Base-by-base conservation (phyloP, 2,797 vertebrate species). In the Odontamblyopus rebecca region DNA sequence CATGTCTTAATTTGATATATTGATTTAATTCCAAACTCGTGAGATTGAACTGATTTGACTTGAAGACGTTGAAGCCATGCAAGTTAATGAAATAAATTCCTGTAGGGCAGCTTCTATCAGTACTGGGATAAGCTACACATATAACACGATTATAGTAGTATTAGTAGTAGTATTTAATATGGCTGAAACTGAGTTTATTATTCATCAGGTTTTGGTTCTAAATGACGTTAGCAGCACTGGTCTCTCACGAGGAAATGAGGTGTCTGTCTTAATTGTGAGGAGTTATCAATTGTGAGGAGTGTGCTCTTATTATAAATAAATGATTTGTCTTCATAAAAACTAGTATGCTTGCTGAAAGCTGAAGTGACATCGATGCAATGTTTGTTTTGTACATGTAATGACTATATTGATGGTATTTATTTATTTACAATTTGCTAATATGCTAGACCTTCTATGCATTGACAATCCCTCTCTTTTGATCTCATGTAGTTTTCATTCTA, bases 31-130 rank as follows among this genome's bases (percentile, higher is more conserved):
- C 63, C 57, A 80, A 61, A 78, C 69, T 85, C 74, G 80, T 82
- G 32, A 69, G 74, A 73, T 74, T 51, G 38, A 57, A 71, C 70
- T 69, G 51, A 70, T 82, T 82, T 73, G 81, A 84, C 81, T 64
- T 82, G 60, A 76, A 78, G 72, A 65, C 70, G 72, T 71, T 88
- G 68, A 51, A 82, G 35, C 71, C 9, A 26, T 79, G 74, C 77
- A 84, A 81, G 82, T 87, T 88, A 85, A 85, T 89, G 75, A 67
- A 76, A 83, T 82, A 88, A 79, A 79, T 85, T 75, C 77, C 57
- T 56, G 62, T 71, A 69, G 74, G 76, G 72, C 53, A 81, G 62
- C 76, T 66, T 32, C 50, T 30, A 64, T 48, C 62, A 44, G 62
- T 26, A 23, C 38, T 64, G 27, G 15, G 63, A 66, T 66, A 66